A percentile compares a stretch with the other conserved stretches of the same genome.
phyloP scores from a whole-genome alignment of 2,888 invertebrate genomes.

The Nesidiocoris tenuis region DNA sequence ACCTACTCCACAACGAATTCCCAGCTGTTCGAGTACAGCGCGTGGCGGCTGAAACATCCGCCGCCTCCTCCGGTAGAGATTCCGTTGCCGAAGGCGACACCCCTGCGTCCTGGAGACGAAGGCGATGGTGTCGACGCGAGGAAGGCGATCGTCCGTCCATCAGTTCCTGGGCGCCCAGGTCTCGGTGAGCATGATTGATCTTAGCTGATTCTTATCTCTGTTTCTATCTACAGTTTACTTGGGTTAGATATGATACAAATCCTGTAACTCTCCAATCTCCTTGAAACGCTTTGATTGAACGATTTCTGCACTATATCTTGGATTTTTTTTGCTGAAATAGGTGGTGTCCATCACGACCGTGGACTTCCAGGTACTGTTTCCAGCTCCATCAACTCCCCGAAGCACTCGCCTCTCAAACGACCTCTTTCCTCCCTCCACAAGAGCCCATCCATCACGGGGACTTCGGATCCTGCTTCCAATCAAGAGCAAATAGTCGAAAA shows the following conservation, averaged over 20 bases:
- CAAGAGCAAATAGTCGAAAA: conserved; percentile 81
- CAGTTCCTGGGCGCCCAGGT: background rate
- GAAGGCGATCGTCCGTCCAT: conserved; percentile 7
- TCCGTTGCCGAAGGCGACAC: conserved; percentile 29
- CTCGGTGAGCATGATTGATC: background rate
- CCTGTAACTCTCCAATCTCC: no score
- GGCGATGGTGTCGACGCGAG: conserved; percentile 47
- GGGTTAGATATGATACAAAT: no score
- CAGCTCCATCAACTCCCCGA: conserved; percentile 2
- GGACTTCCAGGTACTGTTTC: conserved; percentile 3
- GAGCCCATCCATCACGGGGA: background rate
- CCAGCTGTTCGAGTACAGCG: conserved; percentile 83
- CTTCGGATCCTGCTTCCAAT: conserved; percentile 52
- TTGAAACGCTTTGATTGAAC: no score
- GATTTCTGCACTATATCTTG: no score
- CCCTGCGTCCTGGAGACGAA: conserved; percentile 47
- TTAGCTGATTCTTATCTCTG: no score
- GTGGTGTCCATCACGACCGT: conserved; percentile 10
- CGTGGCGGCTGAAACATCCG: conserved; percentile 79
- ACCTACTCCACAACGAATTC: conserved; percentile 85
- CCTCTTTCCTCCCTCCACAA: background rate
- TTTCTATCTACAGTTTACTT: no score
- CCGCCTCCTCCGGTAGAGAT: conserved; percentile 54
- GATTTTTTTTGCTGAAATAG: no score
- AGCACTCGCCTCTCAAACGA: background rate